These are phyloP conservation scores for Psittacula derbiana DNA, from an alignment of 2,797 vertebrate genomes.

Conservation along the genomic window DNA sequence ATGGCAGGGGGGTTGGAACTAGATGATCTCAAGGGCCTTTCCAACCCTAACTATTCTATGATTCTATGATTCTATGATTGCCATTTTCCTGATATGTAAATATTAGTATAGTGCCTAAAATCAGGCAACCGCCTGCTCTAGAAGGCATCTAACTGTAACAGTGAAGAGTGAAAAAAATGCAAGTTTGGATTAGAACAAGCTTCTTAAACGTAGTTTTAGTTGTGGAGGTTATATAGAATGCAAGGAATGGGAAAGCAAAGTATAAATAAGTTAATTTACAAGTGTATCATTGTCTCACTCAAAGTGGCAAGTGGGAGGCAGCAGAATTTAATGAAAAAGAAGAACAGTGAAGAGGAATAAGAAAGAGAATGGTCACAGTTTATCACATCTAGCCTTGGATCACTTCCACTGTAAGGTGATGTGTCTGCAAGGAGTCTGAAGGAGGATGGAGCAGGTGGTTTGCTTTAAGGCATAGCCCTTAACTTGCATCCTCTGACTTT, in stretches of 20 bases:
- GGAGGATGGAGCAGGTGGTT: rapidly evolving
- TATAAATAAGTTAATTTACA: background rate
- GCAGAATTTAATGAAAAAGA: background rate
- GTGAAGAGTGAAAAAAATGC: background rate
- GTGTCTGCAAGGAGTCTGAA: background rate
- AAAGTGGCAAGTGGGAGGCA: background rate
- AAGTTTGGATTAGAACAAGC: background rate
- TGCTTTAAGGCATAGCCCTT: constrained; percentile 2
- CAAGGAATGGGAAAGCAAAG: background rate
- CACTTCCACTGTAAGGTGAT: background rate
- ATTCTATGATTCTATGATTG: background rate
- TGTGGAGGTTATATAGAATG: background rate
- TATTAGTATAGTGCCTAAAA: background rate
- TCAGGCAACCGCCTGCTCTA: background rate
- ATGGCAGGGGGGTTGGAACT: too few relatives aligned
- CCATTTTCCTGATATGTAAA: background rate
- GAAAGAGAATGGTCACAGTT: background rate
- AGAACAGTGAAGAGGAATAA: background rate
- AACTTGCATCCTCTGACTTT: background rate
- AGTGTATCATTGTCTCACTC: background rate
- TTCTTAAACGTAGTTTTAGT: background rate
- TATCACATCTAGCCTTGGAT: background rate
- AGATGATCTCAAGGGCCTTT: too few relatives aligned
- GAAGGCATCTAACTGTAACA: background rate
- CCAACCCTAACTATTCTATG: too few relatives aligned